These are phyloP conservation scores for Phthorimaea operculella DNA, from an alignment of 1,140 invertebrate species.

Conservation along the genomic window DNA sequence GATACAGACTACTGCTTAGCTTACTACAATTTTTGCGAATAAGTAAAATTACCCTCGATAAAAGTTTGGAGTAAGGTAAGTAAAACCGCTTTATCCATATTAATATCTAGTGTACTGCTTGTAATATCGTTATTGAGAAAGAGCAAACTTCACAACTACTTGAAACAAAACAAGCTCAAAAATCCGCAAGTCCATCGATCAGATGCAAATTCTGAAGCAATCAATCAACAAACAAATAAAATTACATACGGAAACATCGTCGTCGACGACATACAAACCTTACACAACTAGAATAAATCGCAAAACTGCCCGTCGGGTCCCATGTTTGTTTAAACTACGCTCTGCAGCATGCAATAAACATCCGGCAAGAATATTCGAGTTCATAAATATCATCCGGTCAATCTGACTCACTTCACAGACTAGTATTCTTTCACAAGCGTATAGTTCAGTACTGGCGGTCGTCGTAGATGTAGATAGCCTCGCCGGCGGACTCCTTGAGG, in stretches of 20 bases:
- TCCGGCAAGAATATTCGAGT: conserved; percentile 52
- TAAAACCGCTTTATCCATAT: conserved; percentile 23
- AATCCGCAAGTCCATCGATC: conserved; percentile 20
- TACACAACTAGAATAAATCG: conserved; percentile 11
- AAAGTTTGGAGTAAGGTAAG: conserved; percentile 37
- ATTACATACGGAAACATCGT: too few species aligned
- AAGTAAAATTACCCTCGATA: conserved; percentile 18
- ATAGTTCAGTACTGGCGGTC: conserved; percentile 51
- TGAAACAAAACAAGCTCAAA: conserved; percentile 46
- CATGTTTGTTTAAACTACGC: conserved; percentile 33
- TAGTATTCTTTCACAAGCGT: conserved; percentile 12
- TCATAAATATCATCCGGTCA: not conserved
- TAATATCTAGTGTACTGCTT: conserved; percentile 38
- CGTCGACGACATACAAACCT: not conserved
- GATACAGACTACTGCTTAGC: conserved; percentile 27
- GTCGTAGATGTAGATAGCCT: conserved; percentile 69
- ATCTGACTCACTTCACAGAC: conserved; percentile 13
- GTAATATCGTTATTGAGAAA: conserved; percentile 40
- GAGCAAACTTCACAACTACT: conserved; percentile 37
- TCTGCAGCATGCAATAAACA: conserved; percentile 26
- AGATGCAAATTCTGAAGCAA: not conserved
- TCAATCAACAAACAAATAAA: not conserved
- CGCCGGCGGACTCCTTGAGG: conserved; percentile 74
- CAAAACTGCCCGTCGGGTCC: conserved; percentile 39
- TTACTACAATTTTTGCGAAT: conserved; percentile 33